These are phyloP conservation scores for Pseudococcus jackbeardsleyi DNA, from an alignment of 2,888 invertebrate genomes.

Conservation along the genomic window DNA sequence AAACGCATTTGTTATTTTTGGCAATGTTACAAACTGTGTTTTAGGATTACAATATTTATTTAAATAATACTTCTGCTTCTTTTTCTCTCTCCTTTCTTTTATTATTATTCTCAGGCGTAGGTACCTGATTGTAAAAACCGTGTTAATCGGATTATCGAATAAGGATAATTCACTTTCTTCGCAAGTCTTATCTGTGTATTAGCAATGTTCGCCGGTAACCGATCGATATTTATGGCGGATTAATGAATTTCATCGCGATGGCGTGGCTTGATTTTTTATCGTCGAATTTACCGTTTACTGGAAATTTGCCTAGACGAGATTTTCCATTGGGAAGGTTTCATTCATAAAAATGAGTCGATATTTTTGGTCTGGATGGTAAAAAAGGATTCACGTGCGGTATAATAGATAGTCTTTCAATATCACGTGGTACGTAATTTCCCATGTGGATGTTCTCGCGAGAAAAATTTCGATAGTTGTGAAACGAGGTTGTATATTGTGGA, in stretches of 20 bases:
- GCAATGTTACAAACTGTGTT: constrained; percentile 45
- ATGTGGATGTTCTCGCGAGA: no score
- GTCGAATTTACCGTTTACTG: background rate
- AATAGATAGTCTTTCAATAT: no score
- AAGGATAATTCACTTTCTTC: constrained; percentile 49
- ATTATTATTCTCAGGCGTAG: background rate
- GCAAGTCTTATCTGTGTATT: constrained; percentile 46
- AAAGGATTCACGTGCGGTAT: no score
- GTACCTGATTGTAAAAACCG: constrained; percentile 30
- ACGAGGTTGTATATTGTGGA: no score
- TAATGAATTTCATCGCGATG: constrained; percentile 25
- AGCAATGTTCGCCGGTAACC: background rate
- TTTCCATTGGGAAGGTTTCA: background rate
- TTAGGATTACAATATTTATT: constrained; percentile 55
- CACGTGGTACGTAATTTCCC: no score
- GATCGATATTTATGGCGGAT: constrained; percentile 35
- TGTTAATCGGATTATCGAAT: constrained; percentile 48
- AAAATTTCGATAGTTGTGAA: no score
- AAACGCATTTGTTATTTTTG: constrained; percentile 57
- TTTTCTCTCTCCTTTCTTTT: background rate
- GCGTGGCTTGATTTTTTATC: background rate
- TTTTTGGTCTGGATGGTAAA: background rate
- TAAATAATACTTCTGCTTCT: constrained; percentile 34
- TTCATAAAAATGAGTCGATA: background rate
- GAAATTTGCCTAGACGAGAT: constrained; percentile 26